A percentile compares a stretch with the other conserved stretches of the same genome.
These are phyloP conservation scores for Colletes collaris DNA, from an alignment of 2,888 invertebrate genomes.

Conservation along the genomic window DNA sequence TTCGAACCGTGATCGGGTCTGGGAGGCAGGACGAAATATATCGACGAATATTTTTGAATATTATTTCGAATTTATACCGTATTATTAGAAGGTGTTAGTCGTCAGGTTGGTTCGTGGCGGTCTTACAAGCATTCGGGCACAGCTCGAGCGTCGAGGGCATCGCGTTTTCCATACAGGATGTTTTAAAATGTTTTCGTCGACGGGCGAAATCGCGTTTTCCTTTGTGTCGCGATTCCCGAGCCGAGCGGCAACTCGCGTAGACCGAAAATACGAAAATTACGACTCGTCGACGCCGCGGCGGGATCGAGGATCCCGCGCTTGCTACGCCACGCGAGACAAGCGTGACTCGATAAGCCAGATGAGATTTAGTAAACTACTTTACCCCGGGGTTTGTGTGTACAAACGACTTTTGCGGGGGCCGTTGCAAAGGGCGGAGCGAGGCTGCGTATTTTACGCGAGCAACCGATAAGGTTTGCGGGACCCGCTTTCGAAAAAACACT, in stretches of 20 bases:
- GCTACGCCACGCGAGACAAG: conserved; percentile 31
- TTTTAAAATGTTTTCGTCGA: neutral
- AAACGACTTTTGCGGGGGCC: conserved; percentile 25
- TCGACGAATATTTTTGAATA: no score
- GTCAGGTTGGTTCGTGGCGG: no score
- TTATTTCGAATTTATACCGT: no score
- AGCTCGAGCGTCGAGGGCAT: no score
- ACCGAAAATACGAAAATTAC: conserved; percentile 12
- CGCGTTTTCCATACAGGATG: neutral
- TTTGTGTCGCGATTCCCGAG: neutral
- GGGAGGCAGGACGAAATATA: no score
- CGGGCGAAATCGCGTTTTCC: conserved; percentile 4
- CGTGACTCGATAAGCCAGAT: conserved; percentile 70
- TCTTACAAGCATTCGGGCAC: no score
- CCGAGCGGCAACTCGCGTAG: neutral
- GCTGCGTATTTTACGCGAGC: conserved; percentile 13
- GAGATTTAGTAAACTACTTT: conserved; percentile 74
- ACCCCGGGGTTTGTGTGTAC: conserved; percentile 35
- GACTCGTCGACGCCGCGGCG: neutral
- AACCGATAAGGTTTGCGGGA: neutral
- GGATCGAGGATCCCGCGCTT: conserved; percentile 12
- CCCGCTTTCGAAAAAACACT: conserved; percentile 20
- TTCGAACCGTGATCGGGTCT: no score
- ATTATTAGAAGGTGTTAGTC: no score
- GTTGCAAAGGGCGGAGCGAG: conserved; percentile 6